phyloP scores from a whole-genome alignment of 2,797 vertebrate genomes.

The Hippocampus kuda region DNA sequence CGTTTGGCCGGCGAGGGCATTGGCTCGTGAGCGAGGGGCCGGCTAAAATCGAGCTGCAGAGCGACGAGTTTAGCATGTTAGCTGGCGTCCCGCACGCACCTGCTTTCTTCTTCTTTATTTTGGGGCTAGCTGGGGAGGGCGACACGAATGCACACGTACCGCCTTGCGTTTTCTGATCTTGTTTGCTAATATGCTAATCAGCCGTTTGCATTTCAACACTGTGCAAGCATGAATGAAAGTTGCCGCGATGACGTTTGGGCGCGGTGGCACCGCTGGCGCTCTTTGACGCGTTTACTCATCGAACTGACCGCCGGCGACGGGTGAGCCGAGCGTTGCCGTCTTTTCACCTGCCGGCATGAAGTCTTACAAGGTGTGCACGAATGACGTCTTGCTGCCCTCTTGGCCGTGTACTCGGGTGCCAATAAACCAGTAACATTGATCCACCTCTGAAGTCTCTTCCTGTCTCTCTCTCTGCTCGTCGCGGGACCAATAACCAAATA shows the following conservation, averaged over 20 bases:
- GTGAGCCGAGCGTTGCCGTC: conserved; percentile 10
- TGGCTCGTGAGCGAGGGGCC: too few relatives aligned
- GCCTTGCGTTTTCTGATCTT: conserved; percentile 43
- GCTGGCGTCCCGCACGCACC: conserved; percentile 12
- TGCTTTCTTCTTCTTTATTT: conserved; percentile 27
- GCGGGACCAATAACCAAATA: conserved; percentile 2
- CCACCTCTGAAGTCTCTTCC: conserved; percentile 49
- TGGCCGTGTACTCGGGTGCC: conserved; percentile 3
- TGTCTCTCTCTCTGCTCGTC: conserved; percentile 59
- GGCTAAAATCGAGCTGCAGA: too few relatives aligned
- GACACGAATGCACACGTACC: conserved; percentile 5
- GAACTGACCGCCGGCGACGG: conserved; percentile 29
- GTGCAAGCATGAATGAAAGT: neutral
- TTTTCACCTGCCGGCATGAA: conserved; percentile 5
- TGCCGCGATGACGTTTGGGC: neutral
- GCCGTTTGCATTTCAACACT: neutral
- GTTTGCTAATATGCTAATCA: conserved; percentile 1
- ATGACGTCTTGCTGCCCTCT: conserved; percentile 1
- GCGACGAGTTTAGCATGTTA: neutral
- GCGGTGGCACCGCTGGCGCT: conserved; percentile 56
- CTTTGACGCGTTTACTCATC: conserved; percentile 32
- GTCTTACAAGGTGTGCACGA: conserved; percentile 41
- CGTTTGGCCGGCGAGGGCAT: too few relatives aligned
- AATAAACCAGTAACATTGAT: conserved; percentile 58
- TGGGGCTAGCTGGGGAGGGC: too few relatives aligned